Base-by-base conservation (phyloP, 2,888 invertebrate genomes). In the Mimas tiliae region DNA sequence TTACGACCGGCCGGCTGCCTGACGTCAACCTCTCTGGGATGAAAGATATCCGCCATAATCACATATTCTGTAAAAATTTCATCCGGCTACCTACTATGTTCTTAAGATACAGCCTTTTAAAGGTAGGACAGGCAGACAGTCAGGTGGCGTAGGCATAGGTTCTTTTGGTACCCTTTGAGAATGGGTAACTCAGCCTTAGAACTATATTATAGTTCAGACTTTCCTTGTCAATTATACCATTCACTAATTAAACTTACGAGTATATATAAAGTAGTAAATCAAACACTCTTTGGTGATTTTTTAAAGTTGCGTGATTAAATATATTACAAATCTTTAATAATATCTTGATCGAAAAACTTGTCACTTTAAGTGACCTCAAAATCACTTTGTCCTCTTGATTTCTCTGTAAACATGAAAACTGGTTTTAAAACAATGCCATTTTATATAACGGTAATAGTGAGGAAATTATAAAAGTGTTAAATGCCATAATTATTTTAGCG, bases 331-430 rank as follows among this genome's bases (percentile, higher is more conserved):
- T 75, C 79, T 90, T 94, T 16, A 90, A 66, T 65, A 93, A 75
- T 72, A 94, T 90, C 77, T 94, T 94, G 0, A 94, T 75, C 1
- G 88, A 86, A 72, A 95, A 95, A 74, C 87, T 90, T 8, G 90
- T 83, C 7, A 94, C 84, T 85, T 94, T 94, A 7, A 94, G 74
- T 50, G 89, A 87, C 68, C 94, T 86, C n/a, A 86, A 21, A 0
- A 85, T 68, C 9, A 84, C 68, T 79, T 93, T 94, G 1, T 85
- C 82, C 65, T 94, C 92, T 71, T 84, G 80, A 51, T 81, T 74
- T 21, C 76, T 77, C 94, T 94, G 81, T 34, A 82, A 85, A 42
- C 38, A 58, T 53, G 14, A 38, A 19, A 58, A 58, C 58, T 21
- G 58, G 58, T 58, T 58, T 19, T 19, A 19, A 42, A 42, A 58